Evolutionary conservation across 2,888 invertebrate species (phyloP).

Genomic region (Gandaritis pyraliata): DNA sequence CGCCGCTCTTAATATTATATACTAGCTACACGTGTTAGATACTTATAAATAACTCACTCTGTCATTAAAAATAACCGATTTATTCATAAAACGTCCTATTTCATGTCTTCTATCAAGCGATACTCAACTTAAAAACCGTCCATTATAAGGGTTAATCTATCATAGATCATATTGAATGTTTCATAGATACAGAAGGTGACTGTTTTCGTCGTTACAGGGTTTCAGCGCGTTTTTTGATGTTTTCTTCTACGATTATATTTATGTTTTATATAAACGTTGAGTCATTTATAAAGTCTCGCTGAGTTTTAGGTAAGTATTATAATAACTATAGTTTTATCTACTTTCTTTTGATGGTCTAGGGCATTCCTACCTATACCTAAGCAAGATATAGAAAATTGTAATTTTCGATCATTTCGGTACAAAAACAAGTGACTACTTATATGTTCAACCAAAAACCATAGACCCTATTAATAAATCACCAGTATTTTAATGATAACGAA

Average conservation of each 20-base stretch:
- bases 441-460: neutral
- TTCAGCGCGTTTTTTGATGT: constrained; percentile 63
- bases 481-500: constrained; percentile 35
- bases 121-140: constrained; percentile 47
- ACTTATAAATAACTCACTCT: constrained; percentile 69
- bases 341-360: no score
- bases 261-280: constrained; percentile 38
- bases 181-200: constrained; percentile 56
- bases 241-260: constrained; percentile 56
- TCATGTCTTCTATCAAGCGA: constrained; percentile 42
- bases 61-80: constrained; percentile 69
- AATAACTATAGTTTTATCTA: no score
- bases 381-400: no score
- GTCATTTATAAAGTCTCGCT: constrained; percentile 38
- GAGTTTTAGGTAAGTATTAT: no score
- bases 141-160: constrained; percentile 40
- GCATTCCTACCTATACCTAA: neutral
- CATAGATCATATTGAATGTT: constrained; percentile 22
- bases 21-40: no score
- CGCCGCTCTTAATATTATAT: constrained; percentile 45
- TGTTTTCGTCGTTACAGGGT: constrained; percentile 63
- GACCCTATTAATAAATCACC: constrained; percentile 19
- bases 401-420: no score
- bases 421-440: neutral
- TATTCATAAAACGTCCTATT: constrained; percentile 62